Conservation (phyloP, 1,140 invertebrate species). For the Penaeus japonicus region DNA sequence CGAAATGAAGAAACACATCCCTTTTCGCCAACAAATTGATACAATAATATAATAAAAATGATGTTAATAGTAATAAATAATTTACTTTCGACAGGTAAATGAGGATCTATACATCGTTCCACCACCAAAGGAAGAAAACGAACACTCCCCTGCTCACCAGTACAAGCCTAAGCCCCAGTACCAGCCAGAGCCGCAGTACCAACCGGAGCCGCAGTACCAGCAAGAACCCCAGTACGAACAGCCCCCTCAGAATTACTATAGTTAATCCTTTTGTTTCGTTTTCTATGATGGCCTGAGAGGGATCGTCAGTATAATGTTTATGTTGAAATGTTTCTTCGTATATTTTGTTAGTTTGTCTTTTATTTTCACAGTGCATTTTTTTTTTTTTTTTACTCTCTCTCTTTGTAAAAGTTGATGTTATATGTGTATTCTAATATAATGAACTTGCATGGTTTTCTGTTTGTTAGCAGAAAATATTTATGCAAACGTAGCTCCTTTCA, state of each 20-base stretch:
- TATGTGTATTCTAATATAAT: no score
- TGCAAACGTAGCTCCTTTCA: no score
- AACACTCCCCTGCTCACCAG: background rate
- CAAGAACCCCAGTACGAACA: background rate
- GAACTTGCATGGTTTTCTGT: no score
- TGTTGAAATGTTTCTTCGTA: no score
- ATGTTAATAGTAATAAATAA: background rate
- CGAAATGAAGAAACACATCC: no score
- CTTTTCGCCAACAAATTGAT: no score
- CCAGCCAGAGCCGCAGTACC: background rate
- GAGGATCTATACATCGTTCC: constrained; percentile 55
- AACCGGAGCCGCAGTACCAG: background rate
- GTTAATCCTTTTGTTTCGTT: background rate
- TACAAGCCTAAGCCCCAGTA: background rate
- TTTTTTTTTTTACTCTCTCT: no score
- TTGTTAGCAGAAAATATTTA: no score
- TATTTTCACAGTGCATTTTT: no score
- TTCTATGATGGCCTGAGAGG: background rate
- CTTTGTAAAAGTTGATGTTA: no score
- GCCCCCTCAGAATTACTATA: background rate
- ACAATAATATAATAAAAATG: background rate
- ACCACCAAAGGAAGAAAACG: constrained; percentile 25
- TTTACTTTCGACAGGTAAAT: constrained; percentile 43
- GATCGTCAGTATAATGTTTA: background rate
- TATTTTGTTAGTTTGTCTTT: no score